Evolutionary conservation across 2,888 invertebrate species (phyloP).

Genomic region (Sarcophaga carnaria): DNA sequence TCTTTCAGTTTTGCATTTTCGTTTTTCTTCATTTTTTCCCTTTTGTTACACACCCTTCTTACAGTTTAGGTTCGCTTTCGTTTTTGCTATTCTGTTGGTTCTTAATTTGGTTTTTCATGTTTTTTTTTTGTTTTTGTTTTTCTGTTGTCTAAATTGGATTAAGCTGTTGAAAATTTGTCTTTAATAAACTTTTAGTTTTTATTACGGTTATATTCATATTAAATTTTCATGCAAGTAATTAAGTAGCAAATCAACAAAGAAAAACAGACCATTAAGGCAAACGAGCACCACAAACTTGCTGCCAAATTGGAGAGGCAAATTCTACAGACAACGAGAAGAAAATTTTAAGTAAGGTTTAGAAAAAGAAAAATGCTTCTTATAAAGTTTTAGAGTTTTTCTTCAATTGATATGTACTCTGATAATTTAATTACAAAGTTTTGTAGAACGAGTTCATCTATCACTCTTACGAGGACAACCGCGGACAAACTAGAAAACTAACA

Average conservation of each 20-base stretch:
- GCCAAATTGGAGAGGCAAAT: not conserved
- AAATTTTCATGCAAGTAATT: constrained; percentile 55
- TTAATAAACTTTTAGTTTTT: constrained; percentile 59
- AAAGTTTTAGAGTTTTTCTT: not conserved
- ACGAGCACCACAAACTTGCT: not conserved
- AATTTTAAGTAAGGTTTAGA: not conserved
- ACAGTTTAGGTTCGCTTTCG: not conserved
- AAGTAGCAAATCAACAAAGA: constrained; percentile 38
- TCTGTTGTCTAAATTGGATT: constrained; percentile 54
- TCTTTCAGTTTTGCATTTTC: constrained; percentile 2
- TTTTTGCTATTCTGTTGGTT: constrained; percentile 30
- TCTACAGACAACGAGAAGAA: not conserved
- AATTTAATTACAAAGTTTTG: too few relatives aligned
- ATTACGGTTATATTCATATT: constrained; percentile 46
- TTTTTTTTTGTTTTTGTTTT: constrained; percentile 8
- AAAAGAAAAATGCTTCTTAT: not conserved
- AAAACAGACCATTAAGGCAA: constrained; percentile 22
- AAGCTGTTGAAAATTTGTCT: constrained; percentile 55
- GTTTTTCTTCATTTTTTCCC: not conserved
- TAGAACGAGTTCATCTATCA: too few relatives aligned
- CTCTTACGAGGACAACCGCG: too few relatives aligned
- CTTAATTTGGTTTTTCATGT: constrained; percentile 8
- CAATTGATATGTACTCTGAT: too few relatives aligned
- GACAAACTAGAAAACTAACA: too few relatives aligned
- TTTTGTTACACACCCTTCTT: not conserved